Percentiles rank a stretch among this genome's conserved stretches.
Evolutionary conservation across 2,797 vertebrate species (phyloP).

Genomic region (Peromyscus melanophrys): DNA sequence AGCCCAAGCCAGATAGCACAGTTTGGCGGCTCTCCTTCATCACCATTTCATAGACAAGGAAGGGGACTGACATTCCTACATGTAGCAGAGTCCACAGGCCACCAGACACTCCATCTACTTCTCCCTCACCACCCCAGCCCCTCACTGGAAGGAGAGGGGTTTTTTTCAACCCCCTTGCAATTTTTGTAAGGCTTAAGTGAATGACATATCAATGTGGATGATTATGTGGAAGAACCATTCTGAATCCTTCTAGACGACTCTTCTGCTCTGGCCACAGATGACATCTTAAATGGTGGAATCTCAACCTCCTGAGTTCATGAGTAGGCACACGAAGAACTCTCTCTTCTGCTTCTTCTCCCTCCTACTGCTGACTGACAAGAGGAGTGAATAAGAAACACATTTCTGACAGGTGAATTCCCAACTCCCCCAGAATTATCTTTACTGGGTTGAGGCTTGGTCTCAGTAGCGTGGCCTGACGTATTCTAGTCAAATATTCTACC

Average conservation of each 20-base stretch:
- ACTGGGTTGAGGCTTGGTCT: conserved; percentile 2
- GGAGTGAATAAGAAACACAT: not conserved
- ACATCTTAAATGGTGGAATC: not conserved
- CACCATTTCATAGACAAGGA: not conserved
- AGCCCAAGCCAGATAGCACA: not conserved
- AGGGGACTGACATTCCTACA: not conserved
- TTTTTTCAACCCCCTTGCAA: conserved; percentile 3
- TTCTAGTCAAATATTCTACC: not conserved
- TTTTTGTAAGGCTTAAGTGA: not conserved
- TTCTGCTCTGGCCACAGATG: not conserved
- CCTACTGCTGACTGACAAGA: not conserved
- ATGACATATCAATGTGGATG: not conserved
- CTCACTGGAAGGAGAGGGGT: not conserved
- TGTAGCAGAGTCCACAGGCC: not conserved
- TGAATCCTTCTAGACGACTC: not conserved
- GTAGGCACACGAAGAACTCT: not conserved
- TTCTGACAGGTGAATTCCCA: not conserved
- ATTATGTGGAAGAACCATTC: not conserved
- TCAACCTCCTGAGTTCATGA: not conserved
- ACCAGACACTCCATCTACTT: not conserved
- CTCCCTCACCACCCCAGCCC: too few species aligned
- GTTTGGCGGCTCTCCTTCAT: not conserved
- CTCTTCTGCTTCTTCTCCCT: not conserved
- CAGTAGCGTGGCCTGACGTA: not conserved
- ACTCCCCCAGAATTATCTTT: not conserved